Evolutionary conservation across 2,888 invertebrate species (phyloP), one percentile per base, ranked within the genome.

Genomic region (Atherix ibis): DNA sequence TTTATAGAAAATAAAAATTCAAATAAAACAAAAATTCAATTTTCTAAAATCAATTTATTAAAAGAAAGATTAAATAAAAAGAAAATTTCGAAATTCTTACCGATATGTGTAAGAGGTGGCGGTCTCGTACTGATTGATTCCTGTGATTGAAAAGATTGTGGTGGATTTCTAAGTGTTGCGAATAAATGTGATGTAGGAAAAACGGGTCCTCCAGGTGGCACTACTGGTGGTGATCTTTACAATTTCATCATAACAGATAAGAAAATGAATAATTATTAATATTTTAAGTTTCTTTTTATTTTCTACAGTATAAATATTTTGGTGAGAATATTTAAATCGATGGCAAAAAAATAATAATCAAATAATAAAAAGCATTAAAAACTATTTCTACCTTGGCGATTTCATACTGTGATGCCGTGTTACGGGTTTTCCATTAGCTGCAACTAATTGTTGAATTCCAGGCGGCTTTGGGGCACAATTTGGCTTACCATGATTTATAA

Each of bases 391-490:
- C 61, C 82, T 73, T 17, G 84, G 82, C 46, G 77, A 69, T 56
- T 81, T 70, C 82, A 87, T 81, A 56, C 85, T 85, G 55, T 84
- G 85, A 44, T 85, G 79, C 40, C 85, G 64, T 8, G 74, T 68
- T 4, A 82, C 78, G 27, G 66, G 49, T 38, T 60, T 50, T 37
- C 56, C 55, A 41, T 52, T 56, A 34, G 54, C 54, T 36, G 65
- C 62, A 18, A 43, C 38, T 44, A 59, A 44, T 29, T 58, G 52
- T 39, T 60, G 59, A 30, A 70, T 46, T 45, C 65, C 64, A 6
- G 84, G 83, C 15, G 87, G 87, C 58, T 83, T 84, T 2, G 87
- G 87, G 17, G 85, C 85, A 44, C 85, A 60, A 56, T 80, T 72
- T 15, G 84, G 85, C 60, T 87, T 88, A 33, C 83, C 83, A 63